Percentiles rank a stretch among this genome's conserved stretches.
These are phyloP conservation scores for Melopsittacus undulatus DNA, from an alignment of 2,797 vertebrate genomes.

Conservation along the genomic window DNA sequence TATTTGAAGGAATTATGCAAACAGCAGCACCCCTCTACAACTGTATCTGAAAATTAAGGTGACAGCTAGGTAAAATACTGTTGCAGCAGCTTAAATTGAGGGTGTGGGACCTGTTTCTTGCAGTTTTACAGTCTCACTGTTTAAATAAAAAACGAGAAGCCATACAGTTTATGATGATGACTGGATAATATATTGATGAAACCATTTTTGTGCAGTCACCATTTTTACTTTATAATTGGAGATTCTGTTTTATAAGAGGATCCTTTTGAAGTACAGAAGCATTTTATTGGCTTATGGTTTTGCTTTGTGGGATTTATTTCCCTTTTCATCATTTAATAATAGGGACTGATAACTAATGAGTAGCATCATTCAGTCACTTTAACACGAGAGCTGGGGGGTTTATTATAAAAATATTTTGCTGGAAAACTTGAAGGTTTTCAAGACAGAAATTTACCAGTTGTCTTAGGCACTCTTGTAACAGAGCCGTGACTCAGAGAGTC, in stretches of 20 bases:
- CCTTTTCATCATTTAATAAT: background rate
- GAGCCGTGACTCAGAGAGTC: conserved; percentile 1
- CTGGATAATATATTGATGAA: background rate
- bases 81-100: background rate
- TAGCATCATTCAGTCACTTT: background rate
- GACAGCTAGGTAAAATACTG: background rate
- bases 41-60: background rate
- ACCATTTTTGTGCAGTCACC: background rate
- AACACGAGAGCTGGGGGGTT: background rate
- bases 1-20: background rate
- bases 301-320: background rate
- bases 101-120: background rate
- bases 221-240: background rate
- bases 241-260: background rate
- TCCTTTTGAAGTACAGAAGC: background rate
- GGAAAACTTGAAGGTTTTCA: background rate
- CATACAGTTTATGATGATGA: background rate
- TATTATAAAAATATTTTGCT: background rate
- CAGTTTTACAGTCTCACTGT: background rate
- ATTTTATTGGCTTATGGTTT: background rate
- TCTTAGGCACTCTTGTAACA: background rate
- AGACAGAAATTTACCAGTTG: background rate
- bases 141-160: background rate
- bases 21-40: background rate
- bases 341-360: background rate